Evolutionary conservation across 2,888 invertebrate species (phyloP), one percentile per base, ranked within the genome.

Genomic region (Sussaba pulchella): DNA sequence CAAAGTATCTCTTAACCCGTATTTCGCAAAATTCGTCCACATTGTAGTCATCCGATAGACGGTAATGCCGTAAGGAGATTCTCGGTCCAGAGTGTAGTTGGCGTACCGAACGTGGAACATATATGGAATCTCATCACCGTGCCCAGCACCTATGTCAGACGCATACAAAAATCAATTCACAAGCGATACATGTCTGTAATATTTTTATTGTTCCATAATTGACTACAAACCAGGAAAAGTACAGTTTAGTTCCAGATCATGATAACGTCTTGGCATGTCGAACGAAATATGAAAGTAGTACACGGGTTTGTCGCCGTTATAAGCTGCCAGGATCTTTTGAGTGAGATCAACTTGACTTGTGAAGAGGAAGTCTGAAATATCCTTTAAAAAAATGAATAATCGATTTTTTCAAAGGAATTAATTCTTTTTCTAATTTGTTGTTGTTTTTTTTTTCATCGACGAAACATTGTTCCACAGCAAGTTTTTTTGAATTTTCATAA

Each of bases 1-100:
- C n/a, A n/a, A n/a, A n/a, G n/a, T n/a, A n/a, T n/a, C n/a, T n/a
- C n/a, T n/a, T n/a, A n/a, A n/a, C n/a, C n/a, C n/a, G n/a, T n/a
- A n/a, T n/a, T n/a, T n/a, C n/a, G n/a, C n/a, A n/a, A n/a, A n/a
- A n/a, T n/a, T n/a, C n/a, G n/a, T n/a, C n/a, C n/a, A n/a, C n/a
- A n/a, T n/a, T n/a, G n/a, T n/a, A n/a, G n/a, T n/a, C n/a, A n/a
- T n/a, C n/a, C n/a, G 91, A 36, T 93, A 88, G 1, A 93, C 90
- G 4, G 94, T 90, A 24, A 92, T 63, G 12, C 66, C 41, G 26
- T 74, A 82, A 93, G 93, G 1, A 87, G 89, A 21, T 90, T 82
- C 79, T 21, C 81, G 84, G 78, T 91, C 78, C 2, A 86, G 67
- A 6, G 85, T 43, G 14, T 45, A 75, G 50, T 82, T 69, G 1